phyloP scores from a whole-genome alignment of 2,888 invertebrate species.

The Drosophila mimetica region DNA sequence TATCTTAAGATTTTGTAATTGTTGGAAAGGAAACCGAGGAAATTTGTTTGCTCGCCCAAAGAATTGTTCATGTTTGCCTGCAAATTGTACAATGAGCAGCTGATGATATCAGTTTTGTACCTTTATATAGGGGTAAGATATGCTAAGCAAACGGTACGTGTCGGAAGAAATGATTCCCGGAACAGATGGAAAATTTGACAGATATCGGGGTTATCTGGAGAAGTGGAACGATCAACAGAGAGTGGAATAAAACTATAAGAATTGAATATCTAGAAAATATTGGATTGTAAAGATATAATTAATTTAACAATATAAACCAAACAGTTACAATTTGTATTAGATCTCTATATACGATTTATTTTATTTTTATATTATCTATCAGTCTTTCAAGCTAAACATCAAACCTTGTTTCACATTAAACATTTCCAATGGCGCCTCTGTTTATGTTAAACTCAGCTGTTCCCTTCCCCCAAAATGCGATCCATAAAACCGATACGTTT shows the following conservation, averaged over 20 bases:
- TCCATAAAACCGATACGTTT: constrained; percentile 61
- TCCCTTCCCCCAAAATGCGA: constrained; percentile 11
- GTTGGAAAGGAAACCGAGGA: constrained; percentile 13
- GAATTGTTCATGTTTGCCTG: constrained; percentile 54
- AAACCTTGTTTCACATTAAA: background rate
- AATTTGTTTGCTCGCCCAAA: constrained; percentile 28
- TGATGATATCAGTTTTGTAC: constrained; percentile 15
- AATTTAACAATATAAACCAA: too few species aligned
- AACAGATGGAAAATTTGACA: constrained; percentile 54
- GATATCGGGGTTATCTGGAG: constrained; percentile 8
- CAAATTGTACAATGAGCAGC: constrained; percentile 61
- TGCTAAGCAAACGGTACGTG: constrained; percentile 34
- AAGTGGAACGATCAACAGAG: background rate
- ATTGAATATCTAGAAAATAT: background rate
- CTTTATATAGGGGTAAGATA: constrained; percentile 51
- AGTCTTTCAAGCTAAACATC: background rate
- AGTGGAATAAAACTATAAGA: constrained; percentile 1
- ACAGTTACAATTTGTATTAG: background rate
- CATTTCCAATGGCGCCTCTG: constrained; percentile 30
- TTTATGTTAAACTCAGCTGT: constrained; percentile 28
- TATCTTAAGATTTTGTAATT: constrained; percentile 61
- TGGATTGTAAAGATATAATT: too few species aligned
- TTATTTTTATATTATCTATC: background rate
- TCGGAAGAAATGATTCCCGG: constrained; percentile 41
- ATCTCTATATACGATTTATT: background rate